Conservation (phyloP, 2,797 vertebrate species). For the Spondyliosoma cantharus region DNA sequence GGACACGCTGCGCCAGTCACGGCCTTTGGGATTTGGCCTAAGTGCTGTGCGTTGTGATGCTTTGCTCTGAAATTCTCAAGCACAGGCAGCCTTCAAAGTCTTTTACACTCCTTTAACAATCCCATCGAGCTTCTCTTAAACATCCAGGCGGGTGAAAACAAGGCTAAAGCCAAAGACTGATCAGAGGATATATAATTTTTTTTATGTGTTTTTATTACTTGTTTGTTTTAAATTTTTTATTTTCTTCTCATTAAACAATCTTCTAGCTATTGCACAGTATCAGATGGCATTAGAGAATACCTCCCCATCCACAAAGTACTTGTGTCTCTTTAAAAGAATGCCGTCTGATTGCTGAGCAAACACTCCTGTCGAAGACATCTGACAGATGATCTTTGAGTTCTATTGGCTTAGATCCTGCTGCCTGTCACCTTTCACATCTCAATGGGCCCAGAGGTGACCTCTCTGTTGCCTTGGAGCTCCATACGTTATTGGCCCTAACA, state of each 20-base stretch:
- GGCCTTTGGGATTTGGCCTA: slow-evolving; percentile 86
- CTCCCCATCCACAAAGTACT: slow-evolving; percentile 41
- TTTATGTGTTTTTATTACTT: neutral
- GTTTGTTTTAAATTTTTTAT: neutral
- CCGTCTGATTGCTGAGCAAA: slow-evolving; percentile 83
- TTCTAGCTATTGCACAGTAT: slow-evolving; percentile 4
- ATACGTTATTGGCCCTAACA: slow-evolving; percentile 86
- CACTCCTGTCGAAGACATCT: slow-evolving; percentile 82
- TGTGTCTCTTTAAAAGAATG: slow-evolving; percentile 70
- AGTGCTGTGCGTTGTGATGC: slow-evolving; percentile 83
- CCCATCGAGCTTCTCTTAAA: slow-evolving; percentile 52
- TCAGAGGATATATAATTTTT: slow-evolving; percentile 21
- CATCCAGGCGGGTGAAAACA: slow-evolving; percentile 33
- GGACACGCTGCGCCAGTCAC: slow-evolving; percentile 85
- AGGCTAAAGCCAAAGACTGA: slow-evolving; percentile 22
- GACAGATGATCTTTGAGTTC: slow-evolving; percentile 83
- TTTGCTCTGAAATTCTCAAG: slow-evolving; percentile 80
- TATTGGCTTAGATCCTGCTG: slow-evolving; percentile 85
- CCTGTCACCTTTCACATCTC: slow-evolving; percentile 88
- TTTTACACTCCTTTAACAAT: slow-evolving; percentile 75
- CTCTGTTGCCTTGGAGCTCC: slow-evolving; percentile 76
- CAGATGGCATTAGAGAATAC: slow-evolving; percentile 29
- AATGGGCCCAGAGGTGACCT: slow-evolving; percentile 84
- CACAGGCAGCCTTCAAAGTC: slow-evolving; percentile 71
- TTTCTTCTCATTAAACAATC: neutral